phyloP scores from a whole-genome alignment of 2,797 vertebrate genomes.

The Florisuga fusca region DNA sequence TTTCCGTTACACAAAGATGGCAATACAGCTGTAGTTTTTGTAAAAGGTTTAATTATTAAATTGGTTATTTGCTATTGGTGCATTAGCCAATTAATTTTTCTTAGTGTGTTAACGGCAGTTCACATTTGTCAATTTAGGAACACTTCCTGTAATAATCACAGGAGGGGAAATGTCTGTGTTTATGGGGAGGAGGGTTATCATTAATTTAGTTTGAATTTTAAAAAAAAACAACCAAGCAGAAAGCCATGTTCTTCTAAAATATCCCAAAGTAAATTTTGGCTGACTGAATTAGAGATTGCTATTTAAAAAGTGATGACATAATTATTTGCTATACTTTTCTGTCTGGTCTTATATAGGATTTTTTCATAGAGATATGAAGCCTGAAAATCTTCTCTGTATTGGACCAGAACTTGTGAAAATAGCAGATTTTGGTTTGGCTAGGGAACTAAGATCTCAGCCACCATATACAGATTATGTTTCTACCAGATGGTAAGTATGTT shows the following conservation, averaged over 20 bases:
- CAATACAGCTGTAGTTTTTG: background rate
- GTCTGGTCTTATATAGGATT: conserved; percentile 82
- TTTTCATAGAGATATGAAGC: conserved; percentile 99
- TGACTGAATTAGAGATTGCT: background rate
- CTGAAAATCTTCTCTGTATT: conserved; percentile 97
- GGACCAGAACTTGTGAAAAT: conserved; percentile 98
- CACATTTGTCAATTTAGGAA: background rate
- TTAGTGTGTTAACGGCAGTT: background rate
- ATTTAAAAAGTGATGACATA: background rate
- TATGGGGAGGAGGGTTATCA: background rate
- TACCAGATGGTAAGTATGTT: conserved; percentile 89
- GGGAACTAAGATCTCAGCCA: conserved; percentile 95
- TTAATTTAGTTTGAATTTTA: background rate
- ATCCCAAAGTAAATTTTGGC: background rate
- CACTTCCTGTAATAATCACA: background rate
- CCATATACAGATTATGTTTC: conserved; percentile 99
- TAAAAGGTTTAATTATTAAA: background rate
- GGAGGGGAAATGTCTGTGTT: background rate
- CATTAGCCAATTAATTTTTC: background rate
- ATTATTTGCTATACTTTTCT: background rate
- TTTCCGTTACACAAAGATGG: background rate
- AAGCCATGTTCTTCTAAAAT: background rate
- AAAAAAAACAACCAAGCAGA: no score
- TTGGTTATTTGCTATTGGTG: background rate
- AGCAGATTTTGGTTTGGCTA: conserved; percentile 96